Evolutionary conservation across 1,140 invertebrate species (phyloP), one percentile per base, ranked within the genome.

Genomic region (Batillaria attramentaria): DNA sequence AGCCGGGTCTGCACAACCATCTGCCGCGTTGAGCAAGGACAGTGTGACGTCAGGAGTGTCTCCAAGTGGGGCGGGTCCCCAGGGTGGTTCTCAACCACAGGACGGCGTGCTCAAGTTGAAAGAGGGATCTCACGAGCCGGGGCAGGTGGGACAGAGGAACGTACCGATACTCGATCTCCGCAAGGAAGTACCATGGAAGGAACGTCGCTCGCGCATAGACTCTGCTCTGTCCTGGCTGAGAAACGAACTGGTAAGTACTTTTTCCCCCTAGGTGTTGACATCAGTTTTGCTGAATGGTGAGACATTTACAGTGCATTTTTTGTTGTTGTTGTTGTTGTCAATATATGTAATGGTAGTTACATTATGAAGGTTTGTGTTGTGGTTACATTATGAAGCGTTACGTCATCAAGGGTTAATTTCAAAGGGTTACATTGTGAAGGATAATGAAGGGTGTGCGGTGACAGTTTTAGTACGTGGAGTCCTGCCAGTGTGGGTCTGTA

Each of bases 181-280:
- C 28, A 37, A 18, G 20, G 75, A 69, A n/a, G 28, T 66, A 31
- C 42, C 62, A 0, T 72, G 69, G 57, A 60, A 54, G 8, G 72
- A 79, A 24, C 66, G 79, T 42, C 73, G 74, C 39, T 31, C 18
- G 16, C 28, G 79, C 31, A 81, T 83, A 1, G 66, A 83, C 41
- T 10, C 70, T 3, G 76, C 79, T 18, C 66, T 82, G 46, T 77
- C 76, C 3, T 82, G 78, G 79, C 78, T 82, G 16, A 77, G 65
- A 28, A 77, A 31, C 2, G 81, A 80, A 42, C 65, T 81, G 65
- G 77, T 79, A 73, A 76, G 75, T 70, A 42, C 54, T 65, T n/a
- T n/a, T n/a, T n/a, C n/a, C n/a, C n/a, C n/a, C n/a, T n/a, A n/a
- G n/a, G n/a, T n/a, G n/a, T n/a, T n/a, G n/a, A n/a, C n/a, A n/a